phyloP scores from a whole-genome alignment of 2,113 vertebrate genomes.

The Capreolus pygargus region DNA sequence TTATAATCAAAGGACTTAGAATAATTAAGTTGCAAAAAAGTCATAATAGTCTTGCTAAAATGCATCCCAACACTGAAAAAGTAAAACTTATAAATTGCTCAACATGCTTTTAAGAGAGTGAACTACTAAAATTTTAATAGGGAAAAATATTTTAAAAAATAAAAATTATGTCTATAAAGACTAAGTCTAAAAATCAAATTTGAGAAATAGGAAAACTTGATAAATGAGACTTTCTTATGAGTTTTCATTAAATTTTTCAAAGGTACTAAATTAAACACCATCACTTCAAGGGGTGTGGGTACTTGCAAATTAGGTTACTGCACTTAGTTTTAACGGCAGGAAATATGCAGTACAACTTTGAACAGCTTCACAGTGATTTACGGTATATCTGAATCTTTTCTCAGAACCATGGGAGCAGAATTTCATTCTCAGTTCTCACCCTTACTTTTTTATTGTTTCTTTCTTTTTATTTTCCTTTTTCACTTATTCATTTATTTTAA shows the following conservation, averaged over 20 bases:
- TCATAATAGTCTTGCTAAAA: conserved; percentile 18
- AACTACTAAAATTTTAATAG: conserved; percentile 51
- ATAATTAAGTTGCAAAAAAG: not conserved
- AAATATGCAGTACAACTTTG: not conserved
- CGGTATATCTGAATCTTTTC: not conserved
- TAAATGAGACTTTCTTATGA: conserved; percentile 35
- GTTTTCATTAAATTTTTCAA: conserved; percentile 51
- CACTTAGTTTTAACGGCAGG: conserved; percentile 4
- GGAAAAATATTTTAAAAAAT: conserved; percentile 47
- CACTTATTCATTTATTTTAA: conserved; percentile 44
- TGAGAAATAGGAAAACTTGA: conserved; percentile 47
- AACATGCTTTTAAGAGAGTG: conserved; percentile 21
- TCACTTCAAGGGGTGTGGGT: conserved; percentile 55
- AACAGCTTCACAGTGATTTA: conserved; percentile 24
- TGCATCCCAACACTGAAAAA: conserved; percentile 28
- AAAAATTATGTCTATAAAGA: conserved; percentile 55
- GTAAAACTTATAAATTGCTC: conserved; percentile 3
- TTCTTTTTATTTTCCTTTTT: not conserved
- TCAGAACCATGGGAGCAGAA: not conserved
- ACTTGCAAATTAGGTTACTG: conserved; percentile 57
- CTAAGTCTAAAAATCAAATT: conserved; percentile 54
- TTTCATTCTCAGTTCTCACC: conserved; percentile 16
- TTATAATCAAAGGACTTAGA: conserved; percentile 38
- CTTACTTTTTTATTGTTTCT: not conserved
- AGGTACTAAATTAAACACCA: conserved; percentile 45